phyloP scores from a whole-genome alignment of 2,113 vertebrate species.

The Hyperopisus bebe region DNA sequence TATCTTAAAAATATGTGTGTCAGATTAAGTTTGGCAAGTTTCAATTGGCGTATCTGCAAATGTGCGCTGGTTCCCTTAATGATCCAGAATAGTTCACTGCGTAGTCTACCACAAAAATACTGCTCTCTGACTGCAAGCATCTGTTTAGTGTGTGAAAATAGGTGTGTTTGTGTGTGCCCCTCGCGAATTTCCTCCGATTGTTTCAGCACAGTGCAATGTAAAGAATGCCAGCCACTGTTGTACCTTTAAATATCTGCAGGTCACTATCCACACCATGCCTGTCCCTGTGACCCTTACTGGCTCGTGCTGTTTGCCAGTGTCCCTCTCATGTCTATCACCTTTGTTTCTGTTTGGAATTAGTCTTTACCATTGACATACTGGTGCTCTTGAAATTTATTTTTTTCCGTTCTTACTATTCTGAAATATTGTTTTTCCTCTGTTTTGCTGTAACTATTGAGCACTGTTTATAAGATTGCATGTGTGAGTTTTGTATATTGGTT shows the following conservation, averaged over 20 bases:
- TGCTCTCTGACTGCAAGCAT: background rate
- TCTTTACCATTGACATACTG: background rate
- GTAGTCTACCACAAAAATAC: background rate
- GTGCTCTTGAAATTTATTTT: background rate
- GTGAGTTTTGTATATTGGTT: background rate
- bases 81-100: background rate
- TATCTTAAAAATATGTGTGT: background rate
- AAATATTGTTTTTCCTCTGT: background rate
- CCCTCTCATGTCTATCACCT: background rate
- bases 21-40: background rate
- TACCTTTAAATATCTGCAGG: constrained; percentile 23
- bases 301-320: background rate
- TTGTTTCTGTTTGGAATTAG: background rate
- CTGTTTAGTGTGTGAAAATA: background rate
- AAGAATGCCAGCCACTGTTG: constrained; percentile 23
- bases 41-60: background rate
- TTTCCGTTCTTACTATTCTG: background rate
- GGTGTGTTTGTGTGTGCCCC: background rate
- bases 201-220: constrained; percentile 24
- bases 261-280: background rate
- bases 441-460: background rate
- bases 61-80: background rate
- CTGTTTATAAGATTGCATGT: background rate
- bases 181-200: background rate
- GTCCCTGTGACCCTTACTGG: background rate